Base-by-base conservation (phyloP, 1,140 invertebrate species). In the Drosophila virilis region DNA sequence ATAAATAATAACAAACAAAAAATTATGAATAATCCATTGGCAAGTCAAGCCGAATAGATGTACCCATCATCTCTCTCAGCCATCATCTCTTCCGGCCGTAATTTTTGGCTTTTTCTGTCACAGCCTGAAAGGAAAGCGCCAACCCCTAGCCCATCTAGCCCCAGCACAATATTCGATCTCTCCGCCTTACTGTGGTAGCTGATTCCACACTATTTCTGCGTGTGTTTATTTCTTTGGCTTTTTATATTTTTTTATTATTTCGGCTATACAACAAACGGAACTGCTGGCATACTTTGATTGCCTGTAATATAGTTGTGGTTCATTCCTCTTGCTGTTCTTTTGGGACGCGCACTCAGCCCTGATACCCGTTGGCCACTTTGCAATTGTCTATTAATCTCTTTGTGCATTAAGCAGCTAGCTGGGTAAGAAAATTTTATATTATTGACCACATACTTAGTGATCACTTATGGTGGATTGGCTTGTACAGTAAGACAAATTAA, bases 11-110 rank as follows among this genome's bases (percentile, higher is more conserved):
- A 80, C 70, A 22, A 61, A 77, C 65, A 82, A 22, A 22, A 22
- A 69, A 86, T 88, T 69, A 86, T 86, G 83, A 82, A 88, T 79
- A 88, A 83, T 86, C 79, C 82, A 88, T 86, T 83, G 88, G 69
- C 54, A 73, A 79, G 58, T 55, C 65, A 66, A 45, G 4, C 1
- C 46, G 10, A 13, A 52, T 22, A 50, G 38, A 58, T 17, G 32
- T 28, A 15, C 12, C 8, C 10, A 32, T 32, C 22, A 15, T 52
- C 13, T 45, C 33, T 10, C 45, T 28, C 32, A 62, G 51, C n/a
- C n/a, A n/a, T n/a, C n/a, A n/a, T n/a, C n/a, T n/a, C n/a, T n/a
- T n/a, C n/a, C 22, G 22, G 22, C 22, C 5, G 5, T 79, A 83
- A 70, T 85, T 67, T 38, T 28, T 28, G 22, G 4, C 22, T 5